A percentile compares a stretch with the other conserved stretches of the same genome.
These are phyloP conservation scores for Hetaerina americana DNA, from an alignment of 1,140 invertebrate species.

Conservation along the genomic window DNA sequence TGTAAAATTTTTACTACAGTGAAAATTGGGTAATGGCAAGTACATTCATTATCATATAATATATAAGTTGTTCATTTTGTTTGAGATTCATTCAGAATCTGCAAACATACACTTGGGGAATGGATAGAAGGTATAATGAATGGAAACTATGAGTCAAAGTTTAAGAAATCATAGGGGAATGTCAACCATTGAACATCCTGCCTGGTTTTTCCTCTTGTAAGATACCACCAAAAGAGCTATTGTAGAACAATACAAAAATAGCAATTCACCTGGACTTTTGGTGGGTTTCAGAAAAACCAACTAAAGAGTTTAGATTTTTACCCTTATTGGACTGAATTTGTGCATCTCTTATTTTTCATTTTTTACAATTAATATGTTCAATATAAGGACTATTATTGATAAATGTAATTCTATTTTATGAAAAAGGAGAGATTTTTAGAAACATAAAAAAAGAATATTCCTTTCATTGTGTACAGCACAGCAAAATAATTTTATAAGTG, in stretches of 20 bases:
- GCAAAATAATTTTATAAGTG: too few species aligned
- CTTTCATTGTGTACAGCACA: too few species aligned
- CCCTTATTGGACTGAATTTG: not conserved
- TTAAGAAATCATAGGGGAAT: not conserved
- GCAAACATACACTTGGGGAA: conserved; percentile 11
- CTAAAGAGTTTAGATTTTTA: not conserved
- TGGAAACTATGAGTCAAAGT: not conserved
- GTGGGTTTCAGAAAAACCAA: conserved; percentile 6
- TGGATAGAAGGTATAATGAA: not conserved
- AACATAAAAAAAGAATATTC: too few species aligned
- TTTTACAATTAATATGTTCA: too few species aligned
- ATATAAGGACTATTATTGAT: too few species aligned
- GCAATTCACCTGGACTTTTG: conserved; percentile 15
- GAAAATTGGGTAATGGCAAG: conserved; percentile 11
- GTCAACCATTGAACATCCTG: not conserved
- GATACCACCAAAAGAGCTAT: conserved; percentile 16
- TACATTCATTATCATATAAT: conserved; percentile 4
- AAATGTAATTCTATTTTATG: too few species aligned
- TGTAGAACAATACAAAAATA: conserved; percentile 17
- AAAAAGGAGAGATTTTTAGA: too few species aligned
- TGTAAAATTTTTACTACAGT: conserved; percentile 15
- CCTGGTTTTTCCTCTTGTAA: not conserved
- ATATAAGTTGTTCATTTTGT: conserved; percentile 7
- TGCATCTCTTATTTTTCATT: too few species aligned
- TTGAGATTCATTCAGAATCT: conserved; percentile 3